A percentile compares a stretch with the other conserved stretches of the same genome.
Conservation (phyloP, 2,888 invertebrate genomes). For the Brachylomia viminalis region DNA sequence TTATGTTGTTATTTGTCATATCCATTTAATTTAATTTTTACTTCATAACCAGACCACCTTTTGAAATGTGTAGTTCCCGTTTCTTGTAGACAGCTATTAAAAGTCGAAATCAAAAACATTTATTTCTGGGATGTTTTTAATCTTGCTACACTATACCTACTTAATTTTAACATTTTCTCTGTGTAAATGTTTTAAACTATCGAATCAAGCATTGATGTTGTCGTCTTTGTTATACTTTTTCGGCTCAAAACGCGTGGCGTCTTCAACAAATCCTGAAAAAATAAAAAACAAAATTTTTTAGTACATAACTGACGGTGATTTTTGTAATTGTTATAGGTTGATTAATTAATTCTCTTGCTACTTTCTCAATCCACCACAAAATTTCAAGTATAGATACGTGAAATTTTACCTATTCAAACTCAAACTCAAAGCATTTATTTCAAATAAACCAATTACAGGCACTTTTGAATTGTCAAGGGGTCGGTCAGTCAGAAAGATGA, state of each 20-base stretch:
- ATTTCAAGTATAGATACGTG: no score
- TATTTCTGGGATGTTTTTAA: slow-evolving; percentile 1
- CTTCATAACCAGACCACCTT: no score
- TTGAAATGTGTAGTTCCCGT: neutral
- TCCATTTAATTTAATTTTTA: neutral
- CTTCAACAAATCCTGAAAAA: slow-evolving; percentile 75
- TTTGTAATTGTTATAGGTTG: no score
- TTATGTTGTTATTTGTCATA: neutral
- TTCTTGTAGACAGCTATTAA: neutral
- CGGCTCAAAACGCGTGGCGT: slow-evolving; percentile 62
- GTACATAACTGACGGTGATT: fast-evolving
- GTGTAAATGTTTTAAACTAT: slow-evolving; percentile 24
- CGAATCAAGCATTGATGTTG: slow-evolving; percentile 27
- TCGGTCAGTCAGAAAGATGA: no score
- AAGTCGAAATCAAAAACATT: slow-evolving; percentile 1
- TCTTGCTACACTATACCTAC: neutral
- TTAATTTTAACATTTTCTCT: neutral
- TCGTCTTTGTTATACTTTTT: slow-evolving; percentile 38
- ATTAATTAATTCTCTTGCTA: neutral
- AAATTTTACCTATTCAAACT: no score
- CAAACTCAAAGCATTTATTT: no score
- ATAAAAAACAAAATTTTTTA: neutral
- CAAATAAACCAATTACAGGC: no score
- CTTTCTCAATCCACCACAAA: no score
- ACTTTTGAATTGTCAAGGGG: no score